Percentiles rank a stretch among this genome's conserved stretches.
Conservation (phyloP, 2,797 vertebrate species). For the Coregonus suidteri region DNA sequence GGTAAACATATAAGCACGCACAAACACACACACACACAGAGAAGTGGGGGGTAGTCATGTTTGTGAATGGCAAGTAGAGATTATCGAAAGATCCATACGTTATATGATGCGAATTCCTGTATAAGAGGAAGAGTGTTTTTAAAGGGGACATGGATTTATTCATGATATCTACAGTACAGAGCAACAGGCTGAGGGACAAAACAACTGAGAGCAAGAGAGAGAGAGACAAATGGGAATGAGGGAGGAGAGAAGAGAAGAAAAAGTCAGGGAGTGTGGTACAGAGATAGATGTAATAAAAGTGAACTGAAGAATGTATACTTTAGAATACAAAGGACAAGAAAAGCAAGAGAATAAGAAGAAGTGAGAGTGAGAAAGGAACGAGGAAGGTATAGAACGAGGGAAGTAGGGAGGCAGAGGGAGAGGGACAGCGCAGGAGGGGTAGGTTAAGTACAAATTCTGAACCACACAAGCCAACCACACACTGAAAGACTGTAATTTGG, state of each 20-base stretch:
- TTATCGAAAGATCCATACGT: constrained; percentile 61
- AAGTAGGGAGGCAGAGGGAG: constrained; percentile 21
- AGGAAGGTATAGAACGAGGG: constrained; percentile 18
- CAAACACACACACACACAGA: not conserved
- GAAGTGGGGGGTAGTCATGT: constrained; percentile 23
- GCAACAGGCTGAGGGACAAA: constrained; percentile 56
- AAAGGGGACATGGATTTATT: constrained; percentile 60
- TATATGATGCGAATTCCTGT: constrained; percentile 64
- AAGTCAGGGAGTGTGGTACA: not conserved
- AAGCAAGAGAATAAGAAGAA: constrained; percentile 33
- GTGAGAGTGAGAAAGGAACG: constrained; percentile 21
- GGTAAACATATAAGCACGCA: not conserved
- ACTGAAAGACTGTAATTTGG: constrained; percentile 83
- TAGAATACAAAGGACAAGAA: not conserved
- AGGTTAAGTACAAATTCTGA: constrained; percentile 78
- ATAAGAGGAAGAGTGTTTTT: constrained; percentile 52
- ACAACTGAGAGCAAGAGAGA: constrained; percentile 45
- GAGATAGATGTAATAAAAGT: not conserved
- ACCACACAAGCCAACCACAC: constrained; percentile 78
- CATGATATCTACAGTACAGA: constrained; percentile 51
- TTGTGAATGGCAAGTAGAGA: constrained; percentile 67
- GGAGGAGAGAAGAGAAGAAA: constrained; percentile 4
- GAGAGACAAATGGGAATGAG: not conserved
- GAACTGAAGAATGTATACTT: constrained; percentile 12
- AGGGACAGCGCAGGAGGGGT: constrained; percentile 66